Percentiles rank a stretch among this genome's conserved stretches.
These are phyloP conservation scores for Leptoteleia sp. DNA, from an alignment of 1,140 invertebrate genomes.

Conservation along the genomic window DNA sequence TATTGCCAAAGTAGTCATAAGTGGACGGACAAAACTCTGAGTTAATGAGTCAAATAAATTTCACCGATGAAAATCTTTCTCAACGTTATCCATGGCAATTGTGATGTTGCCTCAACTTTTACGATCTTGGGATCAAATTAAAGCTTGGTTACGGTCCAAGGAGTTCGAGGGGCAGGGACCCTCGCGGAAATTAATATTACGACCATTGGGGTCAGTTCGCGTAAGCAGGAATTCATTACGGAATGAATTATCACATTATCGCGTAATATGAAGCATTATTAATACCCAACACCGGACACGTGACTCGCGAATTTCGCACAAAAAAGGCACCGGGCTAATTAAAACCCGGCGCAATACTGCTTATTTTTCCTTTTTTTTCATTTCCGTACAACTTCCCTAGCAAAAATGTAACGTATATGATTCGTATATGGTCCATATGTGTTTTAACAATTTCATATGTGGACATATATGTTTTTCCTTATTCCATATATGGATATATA, in stretches of 20 bases:
- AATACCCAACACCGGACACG: conserved; percentile 47
- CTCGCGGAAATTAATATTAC: conserved; percentile 65
- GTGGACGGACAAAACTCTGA: conserved; percentile 2
- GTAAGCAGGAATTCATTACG: conserved; percentile 67
- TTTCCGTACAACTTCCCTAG: neutral
- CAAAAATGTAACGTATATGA: too few species aligned
- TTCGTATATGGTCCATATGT: too few species aligned
- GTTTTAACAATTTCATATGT: too few species aligned
- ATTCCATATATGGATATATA: too few species aligned
- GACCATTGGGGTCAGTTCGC: conserved; percentile 59
- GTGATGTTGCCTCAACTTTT: conserved; percentile 63
- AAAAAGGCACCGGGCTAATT: conserved; percentile 39
- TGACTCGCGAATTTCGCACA: conserved; percentile 39
- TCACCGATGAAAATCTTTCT: conserved; percentile 57
- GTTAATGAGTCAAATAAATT: conserved; percentile 42
- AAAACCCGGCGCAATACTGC: conserved; percentile 35
- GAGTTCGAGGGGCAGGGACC: conserved; percentile 38
- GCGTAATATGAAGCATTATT: conserved; percentile 55
- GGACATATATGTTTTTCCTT: too few species aligned
- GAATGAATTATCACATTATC: conserved; percentile 66
- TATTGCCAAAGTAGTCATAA: neutral
- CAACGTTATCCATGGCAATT: conserved; percentile 48
- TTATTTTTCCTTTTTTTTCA: conserved; percentile 11
- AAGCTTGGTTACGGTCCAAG: conserved; percentile 66
- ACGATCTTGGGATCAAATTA: conserved; percentile 70